Evolutionary conservation across 2,888 invertebrate genomes (phyloP).

Genomic region (Conops quadrifasciatus): DNA sequence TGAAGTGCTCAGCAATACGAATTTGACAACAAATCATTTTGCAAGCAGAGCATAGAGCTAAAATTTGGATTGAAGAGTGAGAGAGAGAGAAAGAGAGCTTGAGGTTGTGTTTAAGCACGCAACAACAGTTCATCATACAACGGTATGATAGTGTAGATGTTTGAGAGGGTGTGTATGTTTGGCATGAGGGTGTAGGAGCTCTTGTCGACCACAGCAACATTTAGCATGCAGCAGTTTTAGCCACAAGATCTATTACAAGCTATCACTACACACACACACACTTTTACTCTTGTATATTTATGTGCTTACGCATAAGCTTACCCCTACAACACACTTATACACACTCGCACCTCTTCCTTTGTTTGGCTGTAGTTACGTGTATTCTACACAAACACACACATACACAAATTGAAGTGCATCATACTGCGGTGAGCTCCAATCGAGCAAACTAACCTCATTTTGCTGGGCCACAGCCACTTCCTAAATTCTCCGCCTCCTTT

Average conservation of each 20-base stretch:
- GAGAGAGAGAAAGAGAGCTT: not conserved
- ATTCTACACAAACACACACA: not conserved
- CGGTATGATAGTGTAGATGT: too few species aligned
- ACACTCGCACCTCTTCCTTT: not conserved
- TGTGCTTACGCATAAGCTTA: not conserved
- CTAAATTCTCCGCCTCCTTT: too few species aligned
- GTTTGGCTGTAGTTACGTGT: not conserved
- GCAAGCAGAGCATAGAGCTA: not conserved
- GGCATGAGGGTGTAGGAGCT: not conserved
- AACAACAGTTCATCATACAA: too few species aligned
- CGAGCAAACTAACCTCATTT: slow-evolving; percentile 63
- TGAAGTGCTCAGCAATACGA: not conserved
- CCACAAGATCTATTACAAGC: slow-evolving; percentile 62
- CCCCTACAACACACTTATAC: not conserved
- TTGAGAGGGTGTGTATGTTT: slow-evolving; percentile 12
- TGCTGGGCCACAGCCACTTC: too few species aligned
- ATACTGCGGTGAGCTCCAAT: slow-evolving; percentile 61
- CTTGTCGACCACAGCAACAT: slow-evolving; percentile 20
- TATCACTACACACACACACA: slow-evolving; percentile 39
- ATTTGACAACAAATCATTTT: slow-evolving; percentile 31
- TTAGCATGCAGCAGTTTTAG: slow-evolving; percentile 37
- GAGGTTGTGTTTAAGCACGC: too few species aligned
- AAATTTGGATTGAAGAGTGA: not conserved
- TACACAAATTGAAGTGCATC: slow-evolving; percentile 57
- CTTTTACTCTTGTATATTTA: not conserved